phyloP scores from a whole-genome alignment of 2,888 invertebrate species.

The Carterocephalus palaemon region DNA sequence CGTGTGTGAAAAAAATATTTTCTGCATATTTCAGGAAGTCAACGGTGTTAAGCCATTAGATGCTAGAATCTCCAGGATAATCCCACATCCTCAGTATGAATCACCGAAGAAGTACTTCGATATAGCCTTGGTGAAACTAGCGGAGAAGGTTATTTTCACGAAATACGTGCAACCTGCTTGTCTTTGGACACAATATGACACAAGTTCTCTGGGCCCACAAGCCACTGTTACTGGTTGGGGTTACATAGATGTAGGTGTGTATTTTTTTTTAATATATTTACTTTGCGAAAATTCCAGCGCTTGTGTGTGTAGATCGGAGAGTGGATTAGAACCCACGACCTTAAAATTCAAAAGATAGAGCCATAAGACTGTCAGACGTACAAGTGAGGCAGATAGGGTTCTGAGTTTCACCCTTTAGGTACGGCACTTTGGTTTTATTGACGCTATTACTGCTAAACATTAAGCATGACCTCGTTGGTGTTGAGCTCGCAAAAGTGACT shows the following conservation, averaged over 20 bases:
- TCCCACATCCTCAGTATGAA: constrained; percentile 45
- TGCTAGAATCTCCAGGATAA: constrained; percentile 41
- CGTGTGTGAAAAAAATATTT: background rate
- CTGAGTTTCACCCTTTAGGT: too few species aligned
- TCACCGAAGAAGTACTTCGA: constrained; percentile 55
- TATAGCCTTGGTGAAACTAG: constrained; percentile 53
- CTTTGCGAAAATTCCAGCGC: background rate
- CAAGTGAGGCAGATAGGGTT: too few species aligned
- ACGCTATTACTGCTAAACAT: too few species aligned
- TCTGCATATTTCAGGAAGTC: background rate
- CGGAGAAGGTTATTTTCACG: constrained; percentile 38
- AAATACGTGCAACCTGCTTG: constrained; percentile 53
- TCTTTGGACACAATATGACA: constrained; percentile 42
- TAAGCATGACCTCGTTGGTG: too few species aligned
- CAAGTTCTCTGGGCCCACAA: constrained; percentile 33
- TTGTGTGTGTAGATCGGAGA: background rate
- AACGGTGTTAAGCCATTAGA: constrained; percentile 32
- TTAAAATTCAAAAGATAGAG: too few species aligned
- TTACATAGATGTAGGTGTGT: constrained; percentile 44
- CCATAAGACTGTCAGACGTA: too few species aligned
- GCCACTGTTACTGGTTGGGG: constrained; percentile 58
- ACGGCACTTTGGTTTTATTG: too few species aligned
- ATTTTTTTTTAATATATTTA: background rate
- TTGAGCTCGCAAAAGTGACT: too few species aligned
- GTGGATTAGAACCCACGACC: background rate